Base-by-base conservation (phyloP, 2,113 vertebrate genomes). In the Zingel zingel region DNA sequence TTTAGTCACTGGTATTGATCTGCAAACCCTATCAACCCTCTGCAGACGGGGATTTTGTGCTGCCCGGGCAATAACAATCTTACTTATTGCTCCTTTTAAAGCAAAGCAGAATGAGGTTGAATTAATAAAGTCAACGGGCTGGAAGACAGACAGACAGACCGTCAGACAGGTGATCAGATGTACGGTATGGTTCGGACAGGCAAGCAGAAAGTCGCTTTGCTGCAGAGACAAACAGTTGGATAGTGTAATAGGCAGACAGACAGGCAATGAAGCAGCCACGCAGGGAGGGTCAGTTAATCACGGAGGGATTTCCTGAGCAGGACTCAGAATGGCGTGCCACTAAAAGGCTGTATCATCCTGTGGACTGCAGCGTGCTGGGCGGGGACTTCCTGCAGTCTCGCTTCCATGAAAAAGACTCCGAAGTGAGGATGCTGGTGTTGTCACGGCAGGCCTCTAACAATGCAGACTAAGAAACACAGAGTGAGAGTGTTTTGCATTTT, bases 231-330 rank as follows among this genome's bases (percentile, higher is more conserved):
- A 77, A 66, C 48, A 81, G 69, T 64, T 14, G 0, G 53, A 56
- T 63, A 4, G 53, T 10, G 9, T 69, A 56, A 72, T 8, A 36
- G 63, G 21, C 76, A 51, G 43, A 33, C 75, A 36, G 69, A 50
- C 74, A 67, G 54, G 39, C 59, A 76, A 58, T 48, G 43, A 77
- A 39, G 4, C 67, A 65, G 78, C 50, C 23, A 0, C 25, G 62
- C 74, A 54, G 85, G 85, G 83, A 73, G 70, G 53, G 39, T 58
- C 67, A 11, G 25, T 82, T 86, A 86, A 85, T 91, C 87, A 73
- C 43, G 3, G 56, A 62, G 85, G 86, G 79, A 85, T 89, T 91
- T 91, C 87, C 88, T 84, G 78, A 68, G 62, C 64, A 3, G 69
- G 56, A 70, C 63, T 57, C 39, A 53, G 79, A 58, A 59, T 3